Conservation (phyloP, 2,113 vertebrate genomes). For the Theristicus caerulescens region DNA sequence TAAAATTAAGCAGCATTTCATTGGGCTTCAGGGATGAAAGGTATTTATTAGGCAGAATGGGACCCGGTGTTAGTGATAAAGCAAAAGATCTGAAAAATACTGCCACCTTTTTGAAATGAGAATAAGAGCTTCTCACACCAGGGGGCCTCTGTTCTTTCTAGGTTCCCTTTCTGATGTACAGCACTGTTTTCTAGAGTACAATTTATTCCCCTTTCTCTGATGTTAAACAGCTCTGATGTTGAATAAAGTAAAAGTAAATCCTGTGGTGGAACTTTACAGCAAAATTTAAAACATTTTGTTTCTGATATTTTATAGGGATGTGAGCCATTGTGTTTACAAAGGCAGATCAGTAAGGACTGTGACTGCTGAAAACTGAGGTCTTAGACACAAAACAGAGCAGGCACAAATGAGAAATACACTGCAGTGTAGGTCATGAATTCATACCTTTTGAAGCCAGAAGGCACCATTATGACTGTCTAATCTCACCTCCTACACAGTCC, state of each 20-base stretch:
- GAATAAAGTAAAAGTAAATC: conserved; percentile 53
- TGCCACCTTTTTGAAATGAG: conserved; percentile 32
- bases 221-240: conserved; percentile 21
- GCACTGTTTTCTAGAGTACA: conserved; percentile 23
- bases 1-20: conserved; percentile 48
- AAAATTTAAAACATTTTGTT: conserved; percentile 40
- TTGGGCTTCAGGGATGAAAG: conserved; percentile 40
- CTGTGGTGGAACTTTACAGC: not conserved
- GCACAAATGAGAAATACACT: not conserved
- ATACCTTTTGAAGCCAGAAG: not conserved
- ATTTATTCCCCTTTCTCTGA: conserved; percentile 28
- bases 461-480: not conserved
- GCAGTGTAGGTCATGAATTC: not conserved
- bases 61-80: not conserved
- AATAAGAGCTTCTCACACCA: conserved; percentile 27
- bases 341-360: not conserved
- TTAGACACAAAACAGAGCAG: not conserved
- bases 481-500: not conserved
- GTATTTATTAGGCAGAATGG: conserved; percentile 40
- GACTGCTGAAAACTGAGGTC: conserved; percentile 3
- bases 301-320: conserved; percentile 24
- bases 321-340: conserved; percentile 39
- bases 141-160: conserved; percentile 27
- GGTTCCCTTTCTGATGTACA: conserved; percentile 45
- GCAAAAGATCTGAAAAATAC: conserved; percentile 41